Evolutionary conservation across 2,888 invertebrate genomes (phyloP), one percentile per base, ranked within the genome.

Genomic region (Rhorus exstirpatorius): DNA sequence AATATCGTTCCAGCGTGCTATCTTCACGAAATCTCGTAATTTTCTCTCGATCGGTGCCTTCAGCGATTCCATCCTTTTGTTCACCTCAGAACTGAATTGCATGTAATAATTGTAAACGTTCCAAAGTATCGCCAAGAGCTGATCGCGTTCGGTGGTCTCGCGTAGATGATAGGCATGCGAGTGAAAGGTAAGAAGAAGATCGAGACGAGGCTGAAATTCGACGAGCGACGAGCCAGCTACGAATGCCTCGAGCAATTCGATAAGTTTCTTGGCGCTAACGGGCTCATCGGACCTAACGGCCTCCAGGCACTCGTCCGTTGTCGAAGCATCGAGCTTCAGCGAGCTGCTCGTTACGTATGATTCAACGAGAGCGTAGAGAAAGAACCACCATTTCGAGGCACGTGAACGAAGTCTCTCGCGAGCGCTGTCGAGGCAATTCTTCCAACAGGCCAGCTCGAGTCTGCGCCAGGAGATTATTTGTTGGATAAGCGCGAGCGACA

Each of bases 1-100:
- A 12, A 98, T 95, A 90, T 99, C 99, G 88, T 97, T 97, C 97
- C 99, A 99, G 46, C 97, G 95, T 67, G 97, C 97, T 72, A 99
- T 99, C 93, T 99, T 98, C 0, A 99, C 97, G 90, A 97, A 98
- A 86, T 98, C 98, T 86, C 96, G 96, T 10, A 99, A 93, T 91
- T 98, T 97, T 93, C 97, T 98, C 90, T 99, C 98, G 81, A 99
- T 97, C 0, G 98, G 98, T 0, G 95, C 92, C 35, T 97, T 95
- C 21, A 96, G 94, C 41, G 95, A 94, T 67, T 95, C 95, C 8
- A 98, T 95, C 63, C 95, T 94, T 0, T 94, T 93, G 0, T 94
- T 93, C 0, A 99, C 95, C 88, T 95, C 95, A 0, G 93, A 90
- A 2, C 94, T 91, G 90, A 98, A 99, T 91, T 98, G 98, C 0